Percentiles rank a stretch among this genome's conserved stretches.
Evolutionary conservation across 2,797 vertebrate genomes (phyloP).

Genomic region (Malurus splendens): DNA sequence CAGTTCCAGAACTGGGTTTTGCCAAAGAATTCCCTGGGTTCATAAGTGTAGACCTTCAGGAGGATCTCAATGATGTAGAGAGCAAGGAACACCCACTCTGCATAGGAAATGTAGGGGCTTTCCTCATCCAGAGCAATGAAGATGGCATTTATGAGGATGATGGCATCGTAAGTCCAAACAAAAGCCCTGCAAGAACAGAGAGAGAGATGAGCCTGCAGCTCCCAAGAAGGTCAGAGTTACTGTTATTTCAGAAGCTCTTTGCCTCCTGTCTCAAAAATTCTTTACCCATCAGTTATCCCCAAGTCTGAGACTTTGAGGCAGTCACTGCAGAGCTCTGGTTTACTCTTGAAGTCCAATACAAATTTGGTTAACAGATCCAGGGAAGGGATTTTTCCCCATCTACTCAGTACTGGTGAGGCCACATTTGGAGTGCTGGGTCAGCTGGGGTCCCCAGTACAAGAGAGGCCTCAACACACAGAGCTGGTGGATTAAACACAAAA

Average conservation of each 20-base stretch:
- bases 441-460: background rate
- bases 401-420: background rate
- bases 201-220: background rate
- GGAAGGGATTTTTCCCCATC: background rate
- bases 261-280: background rate
- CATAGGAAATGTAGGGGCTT: constrained; percentile 77
- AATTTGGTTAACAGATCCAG: background rate
- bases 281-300: background rate
- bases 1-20: constrained; percentile 93
- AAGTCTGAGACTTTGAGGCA: background rate
- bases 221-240: background rate
- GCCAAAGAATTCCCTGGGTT: constrained; percentile 83
- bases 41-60: constrained; percentile 87
- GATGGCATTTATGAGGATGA: constrained; percentile 88
- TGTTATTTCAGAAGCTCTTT: background rate
- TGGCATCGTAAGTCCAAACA: constrained; percentile 81
- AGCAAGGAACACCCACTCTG: constrained; percentile 86
- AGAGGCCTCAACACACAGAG: background rate
- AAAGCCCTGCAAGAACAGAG: constrained; percentile 74
- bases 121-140: constrained; percentile 91
- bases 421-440: background rate
- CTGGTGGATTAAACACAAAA: background rate
- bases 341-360: background rate
- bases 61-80: constrained; percentile 87
- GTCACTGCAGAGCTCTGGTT: background rate